Conservation (phyloP, 2,888 invertebrate genomes). For the Anticlea derivata region DNA sequence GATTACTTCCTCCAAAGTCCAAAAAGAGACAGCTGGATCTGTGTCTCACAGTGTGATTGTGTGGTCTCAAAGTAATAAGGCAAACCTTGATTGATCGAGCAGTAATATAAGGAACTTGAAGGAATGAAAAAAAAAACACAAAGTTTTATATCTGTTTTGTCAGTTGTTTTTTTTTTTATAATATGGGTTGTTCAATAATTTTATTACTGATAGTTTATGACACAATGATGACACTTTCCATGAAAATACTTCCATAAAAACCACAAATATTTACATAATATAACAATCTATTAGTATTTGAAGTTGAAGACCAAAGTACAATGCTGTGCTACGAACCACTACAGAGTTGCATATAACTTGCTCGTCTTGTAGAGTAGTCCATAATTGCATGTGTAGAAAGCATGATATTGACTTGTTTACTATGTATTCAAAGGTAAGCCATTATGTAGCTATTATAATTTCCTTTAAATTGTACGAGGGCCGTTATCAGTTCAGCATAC, state of each 20-base stretch:
- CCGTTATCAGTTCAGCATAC: neutral
- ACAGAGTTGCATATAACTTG: conserved; percentile 20
- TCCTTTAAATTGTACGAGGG: neutral
- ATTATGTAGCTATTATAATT: neutral
- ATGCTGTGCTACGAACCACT: conserved; percentile 71
- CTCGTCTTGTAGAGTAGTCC: conserved; percentile 46
- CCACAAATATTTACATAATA: neutral
- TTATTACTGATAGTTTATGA: too few relatives aligned
- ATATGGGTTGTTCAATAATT: too few relatives aligned
- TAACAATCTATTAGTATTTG: conserved; percentile 4
- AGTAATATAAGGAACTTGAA: too few relatives aligned
- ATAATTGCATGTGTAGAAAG: conserved; percentile 47
- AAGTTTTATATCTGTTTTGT: too few relatives aligned
- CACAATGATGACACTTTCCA: too few relatives aligned
- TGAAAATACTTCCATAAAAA: conserved; percentile 17
- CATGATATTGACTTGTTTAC: conserved; percentile 21
- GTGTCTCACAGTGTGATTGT: too few relatives aligned
- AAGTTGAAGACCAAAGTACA: conserved; percentile 38
- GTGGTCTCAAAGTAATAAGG: too few relatives aligned
- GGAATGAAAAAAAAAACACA: too few relatives aligned
- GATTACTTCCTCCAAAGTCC: too few relatives aligned
- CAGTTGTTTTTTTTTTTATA: too few relatives aligned
- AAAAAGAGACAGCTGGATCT: too few relatives aligned
- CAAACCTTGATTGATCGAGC: too few relatives aligned
- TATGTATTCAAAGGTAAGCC: conserved; percentile 10